Evolutionary conservation across 1,140 invertebrate genomes (phyloP), one percentile per base, ranked within the genome.

Genomic region (Venturia canescens): DNA sequence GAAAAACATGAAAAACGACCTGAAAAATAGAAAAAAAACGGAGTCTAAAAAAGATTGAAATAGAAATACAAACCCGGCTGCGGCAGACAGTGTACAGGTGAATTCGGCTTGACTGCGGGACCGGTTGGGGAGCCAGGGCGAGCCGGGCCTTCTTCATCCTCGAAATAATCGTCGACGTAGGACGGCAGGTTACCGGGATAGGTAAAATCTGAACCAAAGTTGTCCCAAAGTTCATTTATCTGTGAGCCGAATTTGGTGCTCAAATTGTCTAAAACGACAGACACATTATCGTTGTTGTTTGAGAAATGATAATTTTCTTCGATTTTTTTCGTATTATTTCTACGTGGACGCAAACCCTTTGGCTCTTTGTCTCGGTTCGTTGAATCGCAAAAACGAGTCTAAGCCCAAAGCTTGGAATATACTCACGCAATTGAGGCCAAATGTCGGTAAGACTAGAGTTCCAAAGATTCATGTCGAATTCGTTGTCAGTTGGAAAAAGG

Each of bases 401-500:
- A 23, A 2, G 18, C n/a, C 7, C 38, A 44, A 44, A 44, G 38
- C 5, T 13, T 9, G 18, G 50, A n/a, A 53, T 27, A 6, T 63
- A 93, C 94, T 94, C 91, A 97, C 96, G 93, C 86, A 96, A 93
- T 88, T 96, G 96, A 0, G 96, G 95, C 96, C 96, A 97, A 67
- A 96, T 93, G 88, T 97, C 96, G 6, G 94, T 94, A 75, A 94
- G 92, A 87, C 93, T 95, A 31, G 93, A 94, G 86, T 96, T 95
- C 96, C 96, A 97, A 31, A 97, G 92, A 81, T 93, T 95, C 90
- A 95, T 94, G 89, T 97, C 96, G 80, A 96, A 95, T 80, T 96
- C 95, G 69, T 93, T 93, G 82, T 94, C 94, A 70, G 92, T 92
- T 5, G 95, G 94, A 91, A 96, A 96, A 18, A 95, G 89, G 26